These are phyloP conservation scores for Whitmania pigra DNA, from an alignment of 1,140 invertebrate species.

Conservation along the genomic window DNA sequence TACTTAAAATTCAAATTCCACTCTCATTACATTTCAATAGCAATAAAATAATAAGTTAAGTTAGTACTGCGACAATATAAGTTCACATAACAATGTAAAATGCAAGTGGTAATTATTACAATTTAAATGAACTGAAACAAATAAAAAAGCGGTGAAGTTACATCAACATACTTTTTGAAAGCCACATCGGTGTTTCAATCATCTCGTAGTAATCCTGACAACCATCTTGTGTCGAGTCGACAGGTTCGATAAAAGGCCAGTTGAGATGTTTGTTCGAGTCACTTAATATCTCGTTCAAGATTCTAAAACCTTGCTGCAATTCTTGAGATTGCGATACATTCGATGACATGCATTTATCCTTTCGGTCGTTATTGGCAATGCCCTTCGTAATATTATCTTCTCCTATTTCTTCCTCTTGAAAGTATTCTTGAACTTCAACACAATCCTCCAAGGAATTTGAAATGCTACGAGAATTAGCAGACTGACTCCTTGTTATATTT, in stretches of 20 bases:
- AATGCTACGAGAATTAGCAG: not conserved
- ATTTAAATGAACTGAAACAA: conserved; percentile 13
- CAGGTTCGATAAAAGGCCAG: conserved; percentile 38
- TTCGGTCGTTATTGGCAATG: not conserved
- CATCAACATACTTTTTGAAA: conserved; percentile 41
- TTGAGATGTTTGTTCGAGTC: conserved; percentile 38
- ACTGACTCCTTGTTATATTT: too few species aligned
- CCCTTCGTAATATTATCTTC: not conserved
- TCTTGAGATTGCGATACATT: conserved; percentile 25
- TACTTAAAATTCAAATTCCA: too few species aligned
- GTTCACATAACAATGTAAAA: too few species aligned
- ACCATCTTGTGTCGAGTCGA: conserved; percentile 35
- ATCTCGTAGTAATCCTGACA: conserved; percentile 40
- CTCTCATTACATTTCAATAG: too few species aligned
- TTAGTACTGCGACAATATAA: too few species aligned
- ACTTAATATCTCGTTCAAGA: conserved; percentile 39
- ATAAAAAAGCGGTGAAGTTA: conserved; percentile 9
- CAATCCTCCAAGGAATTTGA: conserved; percentile 8
- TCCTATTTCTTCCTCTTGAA: conserved; percentile 14
- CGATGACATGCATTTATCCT: not conserved
- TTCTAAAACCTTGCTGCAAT: conserved; percentile 35
- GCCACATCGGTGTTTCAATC: conserved; percentile 42
- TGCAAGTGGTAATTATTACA: not conserved
- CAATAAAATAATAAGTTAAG: too few species aligned
- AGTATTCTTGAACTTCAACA: conserved; percentile 14